Evolutionary conservation across 2,888 invertebrate genomes (phyloP).

Genomic region (Pilophorus perplexus): DNA sequence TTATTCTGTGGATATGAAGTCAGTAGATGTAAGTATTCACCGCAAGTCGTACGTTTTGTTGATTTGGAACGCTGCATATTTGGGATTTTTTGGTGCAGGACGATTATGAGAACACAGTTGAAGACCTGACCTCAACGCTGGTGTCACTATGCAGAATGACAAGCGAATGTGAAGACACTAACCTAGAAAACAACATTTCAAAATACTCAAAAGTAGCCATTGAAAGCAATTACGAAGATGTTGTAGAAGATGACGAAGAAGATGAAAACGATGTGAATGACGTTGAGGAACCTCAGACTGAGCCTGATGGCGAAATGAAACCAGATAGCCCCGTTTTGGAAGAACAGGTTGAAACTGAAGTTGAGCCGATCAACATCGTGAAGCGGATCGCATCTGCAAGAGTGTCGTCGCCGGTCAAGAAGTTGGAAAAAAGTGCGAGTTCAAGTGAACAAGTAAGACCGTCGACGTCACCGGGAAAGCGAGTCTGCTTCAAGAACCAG

Average conservation of each 20-base stretch:
- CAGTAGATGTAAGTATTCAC: no score
- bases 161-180: constrained; percentile 20
- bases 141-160: constrained; percentile 19
- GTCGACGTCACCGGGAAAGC: constrained; percentile 42
- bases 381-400: constrained; percentile 5
- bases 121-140: constrained; percentile 15
- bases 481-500: constrained; percentile 39
- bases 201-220: constrained; percentile 7
- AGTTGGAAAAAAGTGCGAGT: not conserved
- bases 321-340: not conserved
- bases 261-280: not conserved
- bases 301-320: not conserved
- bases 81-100: no score
- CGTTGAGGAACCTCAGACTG: not conserved
- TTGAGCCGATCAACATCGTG: not conserved
- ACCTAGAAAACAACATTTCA: constrained; percentile 13
- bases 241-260: not conserved
- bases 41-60: no score
- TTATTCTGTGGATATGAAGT: constrained; percentile 28
- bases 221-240: not conserved
- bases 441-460: constrained; percentile 21
- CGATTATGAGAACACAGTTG: constrained; percentile 23
- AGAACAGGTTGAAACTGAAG: not conserved
- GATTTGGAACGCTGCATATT: no score
- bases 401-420: not conserved